phyloP scores from a whole-genome alignment of 2,113 vertebrate genomes.

The Chlamydotis undulata region DNA sequence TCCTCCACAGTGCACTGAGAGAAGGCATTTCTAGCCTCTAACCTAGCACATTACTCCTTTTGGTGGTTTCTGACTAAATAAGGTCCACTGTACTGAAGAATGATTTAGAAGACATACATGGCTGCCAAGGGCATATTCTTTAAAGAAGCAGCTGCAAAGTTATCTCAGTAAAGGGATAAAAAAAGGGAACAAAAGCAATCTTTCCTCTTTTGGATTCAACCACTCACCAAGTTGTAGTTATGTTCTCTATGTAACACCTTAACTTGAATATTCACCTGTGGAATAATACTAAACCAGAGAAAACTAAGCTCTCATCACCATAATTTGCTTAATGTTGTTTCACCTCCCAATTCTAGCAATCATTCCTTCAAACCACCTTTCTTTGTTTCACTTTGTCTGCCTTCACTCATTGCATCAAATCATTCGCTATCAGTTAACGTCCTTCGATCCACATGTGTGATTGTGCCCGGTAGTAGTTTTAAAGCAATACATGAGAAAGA shows the following conservation, averaged over 20 bases:
- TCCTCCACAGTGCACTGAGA: background rate
- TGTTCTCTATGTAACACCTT: background rate
- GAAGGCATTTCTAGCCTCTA: background rate
- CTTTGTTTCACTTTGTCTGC: background rate
- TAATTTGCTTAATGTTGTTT: background rate
- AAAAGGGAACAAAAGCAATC: background rate
- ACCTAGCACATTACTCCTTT: background rate
- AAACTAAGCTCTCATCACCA: background rate
- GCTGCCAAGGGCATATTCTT: background rate
- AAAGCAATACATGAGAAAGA: background rate
- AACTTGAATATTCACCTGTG: background rate
- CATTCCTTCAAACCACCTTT: background rate
- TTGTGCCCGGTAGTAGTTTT: rapidly evolving
- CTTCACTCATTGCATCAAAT: background rate
- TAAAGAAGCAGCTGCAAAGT: background rate
- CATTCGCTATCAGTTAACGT: background rate
- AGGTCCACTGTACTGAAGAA: background rate
- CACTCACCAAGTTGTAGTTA: background rate
- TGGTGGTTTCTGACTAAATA: background rate
- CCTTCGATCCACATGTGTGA: rapidly evolving
- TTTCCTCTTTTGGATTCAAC: background rate
- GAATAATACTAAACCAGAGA: background rate
- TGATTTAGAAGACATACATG: background rate
- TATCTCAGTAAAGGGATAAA: background rate
- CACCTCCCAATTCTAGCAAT: background rate